Evolutionary conservation across 2,113 vertebrate species (phyloP).

Genomic region (Eulacestoma nigropectus): DNA sequence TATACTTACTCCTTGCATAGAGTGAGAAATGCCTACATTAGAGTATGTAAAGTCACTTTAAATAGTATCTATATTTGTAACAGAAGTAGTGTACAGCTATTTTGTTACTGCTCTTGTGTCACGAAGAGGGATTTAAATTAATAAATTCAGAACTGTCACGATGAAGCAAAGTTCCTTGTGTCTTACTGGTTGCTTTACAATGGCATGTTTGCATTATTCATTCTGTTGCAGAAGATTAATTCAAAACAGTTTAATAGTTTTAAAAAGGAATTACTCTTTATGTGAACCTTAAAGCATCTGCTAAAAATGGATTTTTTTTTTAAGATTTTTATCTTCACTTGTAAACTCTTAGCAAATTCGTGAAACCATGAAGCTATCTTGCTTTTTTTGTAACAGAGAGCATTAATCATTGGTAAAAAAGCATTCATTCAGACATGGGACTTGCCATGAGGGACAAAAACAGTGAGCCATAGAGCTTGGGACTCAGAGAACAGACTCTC

Average conservation of each 20-base stretch:
- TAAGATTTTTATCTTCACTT: not conserved
- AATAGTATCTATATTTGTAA: conserved; percentile 74
- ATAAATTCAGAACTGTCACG: conserved; percentile 57
- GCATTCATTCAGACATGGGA: not conserved
- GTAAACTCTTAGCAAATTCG: not conserved
- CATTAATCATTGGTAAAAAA: not conserved
- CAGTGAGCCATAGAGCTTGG: not conserved
- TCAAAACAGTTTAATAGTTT: not conserved
- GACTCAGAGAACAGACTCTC: not conserved
- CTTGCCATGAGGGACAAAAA: not conserved
- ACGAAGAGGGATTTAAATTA: conserved; percentile 54
- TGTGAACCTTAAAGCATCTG: not conserved
- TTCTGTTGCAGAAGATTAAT: not conserved
- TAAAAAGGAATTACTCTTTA: not conserved
- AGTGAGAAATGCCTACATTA: conserved; percentile 56
- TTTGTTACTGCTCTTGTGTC: conserved; percentile 66
- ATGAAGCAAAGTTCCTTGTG: conserved; percentile 10
- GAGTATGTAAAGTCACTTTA: conserved; percentile 65
- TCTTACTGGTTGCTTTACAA: not conserved
- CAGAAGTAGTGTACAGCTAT: conserved; percentile 71
- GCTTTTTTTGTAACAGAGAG: not conserved
- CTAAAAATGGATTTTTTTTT: not conserved
- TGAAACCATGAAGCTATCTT: not conserved
- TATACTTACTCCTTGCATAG: conserved; percentile 57
- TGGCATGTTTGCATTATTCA: not conserved